These are phyloP conservation scores for Latrodectus geometricus DNA, from an alignment of 1,140 invertebrate genomes.

Conservation along the genomic window DNA sequence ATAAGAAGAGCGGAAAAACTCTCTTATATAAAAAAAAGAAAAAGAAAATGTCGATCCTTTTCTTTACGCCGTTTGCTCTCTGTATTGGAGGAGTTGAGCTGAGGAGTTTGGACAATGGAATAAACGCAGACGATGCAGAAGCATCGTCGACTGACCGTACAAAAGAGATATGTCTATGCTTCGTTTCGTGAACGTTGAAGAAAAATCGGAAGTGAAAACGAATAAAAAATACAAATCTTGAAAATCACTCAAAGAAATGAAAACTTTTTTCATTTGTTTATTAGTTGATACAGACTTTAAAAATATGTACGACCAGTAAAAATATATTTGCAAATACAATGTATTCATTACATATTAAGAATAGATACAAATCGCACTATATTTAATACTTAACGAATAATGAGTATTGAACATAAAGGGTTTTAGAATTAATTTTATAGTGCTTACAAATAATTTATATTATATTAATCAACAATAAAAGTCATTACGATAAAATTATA, in stretches of 20 bases:
- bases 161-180: slow-evolving; percentile 41
- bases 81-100: not conserved
- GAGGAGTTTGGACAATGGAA: slow-evolving; percentile 31
- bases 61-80: not conserved
- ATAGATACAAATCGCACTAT: too few relatives aligned
- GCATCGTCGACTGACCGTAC: slow-evolving; percentile 29
- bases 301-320: too few relatives aligned
- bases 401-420: too few relatives aligned
- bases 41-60: not conserved
- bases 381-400: too few relatives aligned
- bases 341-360: too few relatives aligned
- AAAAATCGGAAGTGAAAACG: not conserved
- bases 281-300: too few relatives aligned
- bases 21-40: not conserved
- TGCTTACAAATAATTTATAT: too few relatives aligned
- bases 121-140: slow-evolving; percentile 49
- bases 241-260: not conserved
- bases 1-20: slow-evolving; percentile 5
- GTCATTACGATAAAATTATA: too few relatives aligned
- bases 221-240: not conserved
- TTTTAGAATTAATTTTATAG: too few relatives aligned
- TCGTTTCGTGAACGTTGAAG: slow-evolving; percentile 35
- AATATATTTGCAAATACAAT: too few relatives aligned
- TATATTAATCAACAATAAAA: too few relatives aligned
- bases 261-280: not conserved